A percentile compares a stretch with the other conserved stretches of the same genome.
Conservation (phyloP, 2,113 vertebrate species). For the Piaya cayana region DNA sequence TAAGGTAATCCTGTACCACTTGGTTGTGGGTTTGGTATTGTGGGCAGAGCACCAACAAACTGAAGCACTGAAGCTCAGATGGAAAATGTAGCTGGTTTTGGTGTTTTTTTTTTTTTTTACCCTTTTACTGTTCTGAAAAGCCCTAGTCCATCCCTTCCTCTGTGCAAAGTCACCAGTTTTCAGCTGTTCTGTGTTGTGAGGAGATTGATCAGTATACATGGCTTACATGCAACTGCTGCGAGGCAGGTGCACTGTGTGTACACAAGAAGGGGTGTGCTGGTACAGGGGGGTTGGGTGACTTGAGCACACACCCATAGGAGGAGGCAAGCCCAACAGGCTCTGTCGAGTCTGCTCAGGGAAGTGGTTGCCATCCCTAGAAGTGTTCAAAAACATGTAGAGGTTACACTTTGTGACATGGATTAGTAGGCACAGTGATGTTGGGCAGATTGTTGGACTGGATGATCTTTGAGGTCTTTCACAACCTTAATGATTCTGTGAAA, state of each 20-base stretch:
- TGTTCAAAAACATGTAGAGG: no score
- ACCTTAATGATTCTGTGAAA: not conserved
- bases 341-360: not conserved
- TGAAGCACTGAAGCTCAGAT: not conserved
- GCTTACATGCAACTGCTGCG: accelerated
- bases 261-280: not conserved
- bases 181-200: not conserved
- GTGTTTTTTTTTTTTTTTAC: not conserved
- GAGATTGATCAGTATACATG: accelerated
- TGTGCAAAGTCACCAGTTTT: accelerated
- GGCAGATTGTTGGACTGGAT: no score
- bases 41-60: not conserved
- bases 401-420: no score
- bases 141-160: not conserved
- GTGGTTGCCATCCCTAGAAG: no score
- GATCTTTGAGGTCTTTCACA: no score
- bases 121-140: not conserved
- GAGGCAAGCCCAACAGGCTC: not conserved
- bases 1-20: not conserved
- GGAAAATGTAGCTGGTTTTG: accelerated
- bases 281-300: not conserved
- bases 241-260: accelerated
- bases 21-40: not conserved
- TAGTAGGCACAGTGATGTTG: no score
- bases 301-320: not conserved